phyloP scores from a whole-genome alignment of 2,113 vertebrate genomes.

The Phodopus roborovskii region DNA sequence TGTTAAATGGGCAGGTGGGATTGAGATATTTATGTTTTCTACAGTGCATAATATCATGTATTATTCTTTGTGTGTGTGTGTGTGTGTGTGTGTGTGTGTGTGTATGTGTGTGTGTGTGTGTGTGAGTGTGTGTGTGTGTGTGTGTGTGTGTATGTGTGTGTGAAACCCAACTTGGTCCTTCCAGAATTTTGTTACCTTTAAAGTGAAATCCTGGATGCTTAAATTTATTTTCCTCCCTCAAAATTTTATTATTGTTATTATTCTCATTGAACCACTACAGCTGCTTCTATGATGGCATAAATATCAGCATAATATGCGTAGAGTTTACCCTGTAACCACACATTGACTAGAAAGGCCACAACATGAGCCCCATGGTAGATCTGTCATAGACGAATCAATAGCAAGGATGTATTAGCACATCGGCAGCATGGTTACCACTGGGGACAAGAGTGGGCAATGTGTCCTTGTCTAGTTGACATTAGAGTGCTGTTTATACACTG shows the following conservation, averaged over 20 bases:
- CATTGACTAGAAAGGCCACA: constrained; percentile 6
- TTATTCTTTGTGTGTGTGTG: neutral
- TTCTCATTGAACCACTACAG: constrained; percentile 7
- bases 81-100: too few relatives aligned
- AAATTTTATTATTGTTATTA: neutral
- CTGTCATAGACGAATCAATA: constrained; percentile 73
- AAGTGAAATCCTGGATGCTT: neutral
- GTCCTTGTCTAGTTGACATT: constrained; percentile 67
- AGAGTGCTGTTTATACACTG: constrained; percentile 77
- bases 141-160: too few relatives aligned
- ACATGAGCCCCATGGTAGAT: neutral
- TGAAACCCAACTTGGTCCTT: neutral
- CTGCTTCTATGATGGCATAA: neutral
- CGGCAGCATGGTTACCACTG: neutral
- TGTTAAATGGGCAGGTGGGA: neutral
- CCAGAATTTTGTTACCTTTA: constrained; percentile 25
- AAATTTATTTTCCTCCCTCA: neutral
- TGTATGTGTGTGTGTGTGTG: too few relatives aligned
- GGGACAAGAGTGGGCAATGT: constrained; percentile 54
- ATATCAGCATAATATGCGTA: constrained; percentile 58
- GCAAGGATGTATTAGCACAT: constrained; percentile 43
- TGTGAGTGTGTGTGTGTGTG: too few relatives aligned
- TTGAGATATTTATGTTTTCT: neutral
- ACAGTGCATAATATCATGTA: neutral
- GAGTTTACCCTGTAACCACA: constrained; percentile 16